Conservation (phyloP, 30 jellyfish, hydroid and myxozoan species). For the Aurelia aurita complex sp. Pacific region DNA sequence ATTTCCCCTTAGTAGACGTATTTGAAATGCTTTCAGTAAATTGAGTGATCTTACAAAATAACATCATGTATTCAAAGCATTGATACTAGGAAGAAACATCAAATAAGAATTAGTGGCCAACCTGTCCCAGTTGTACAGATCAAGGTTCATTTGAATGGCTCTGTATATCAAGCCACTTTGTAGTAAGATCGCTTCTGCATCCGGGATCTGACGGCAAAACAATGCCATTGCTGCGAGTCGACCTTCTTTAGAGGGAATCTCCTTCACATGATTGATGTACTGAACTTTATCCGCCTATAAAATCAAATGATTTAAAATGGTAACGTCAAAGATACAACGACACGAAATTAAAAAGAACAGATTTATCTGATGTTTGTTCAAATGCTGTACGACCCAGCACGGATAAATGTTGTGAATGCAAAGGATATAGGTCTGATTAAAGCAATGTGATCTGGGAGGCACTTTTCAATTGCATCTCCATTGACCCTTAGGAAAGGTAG, state of each 20-base stretch:
- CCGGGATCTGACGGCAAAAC: constrained; percentile 94
- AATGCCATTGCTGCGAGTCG: constrained; percentile 96
- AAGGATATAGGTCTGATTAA: too few relatives aligned
- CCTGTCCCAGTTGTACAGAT: constrained; percentile 99
- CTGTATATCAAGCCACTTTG: constrained; percentile 93
- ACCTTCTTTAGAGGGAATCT: constrained; percentile 96
- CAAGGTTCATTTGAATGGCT: constrained; percentile 98
- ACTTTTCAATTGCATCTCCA: constrained; percentile 35
- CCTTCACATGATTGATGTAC: constrained; percentile 85
- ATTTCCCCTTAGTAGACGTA: too few relatives aligned
- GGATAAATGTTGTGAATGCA: too few relatives aligned
- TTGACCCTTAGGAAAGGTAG: constrained; percentile 29
- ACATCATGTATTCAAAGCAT: too few relatives aligned
- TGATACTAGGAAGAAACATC: too few relatives aligned
- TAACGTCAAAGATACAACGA: too few relatives aligned
- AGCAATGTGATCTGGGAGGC: background rate
- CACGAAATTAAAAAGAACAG: too few relatives aligned
- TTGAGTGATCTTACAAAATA: too few relatives aligned
- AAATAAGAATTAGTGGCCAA: background rate
- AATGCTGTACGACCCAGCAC: too few relatives aligned
- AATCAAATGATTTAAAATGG: background rate
- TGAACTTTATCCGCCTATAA: constrained; percentile 93
- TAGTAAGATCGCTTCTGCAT: constrained; percentile 94
- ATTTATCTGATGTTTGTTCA: too few relatives aligned
- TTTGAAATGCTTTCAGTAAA: too few relatives aligned